Evolutionary conservation across 2,888 invertebrate genomes (phyloP).

Genomic region (Agrochola lychnidis): DNA sequence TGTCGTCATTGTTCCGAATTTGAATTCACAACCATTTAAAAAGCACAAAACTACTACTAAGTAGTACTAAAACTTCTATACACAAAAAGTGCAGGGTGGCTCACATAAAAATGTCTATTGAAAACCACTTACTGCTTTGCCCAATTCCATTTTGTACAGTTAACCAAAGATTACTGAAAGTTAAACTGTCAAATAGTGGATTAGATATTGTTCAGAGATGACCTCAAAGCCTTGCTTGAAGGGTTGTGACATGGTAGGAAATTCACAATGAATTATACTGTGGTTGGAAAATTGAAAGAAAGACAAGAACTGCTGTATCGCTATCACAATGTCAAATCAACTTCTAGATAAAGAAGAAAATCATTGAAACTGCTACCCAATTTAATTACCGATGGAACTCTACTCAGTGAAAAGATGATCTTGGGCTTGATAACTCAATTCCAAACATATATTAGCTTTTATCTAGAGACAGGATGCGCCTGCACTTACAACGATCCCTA

Average conservation of each 20-base stretch:
- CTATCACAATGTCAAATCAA: not conserved
- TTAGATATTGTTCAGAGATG: not conserved
- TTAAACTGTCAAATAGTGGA: constrained; percentile 12
- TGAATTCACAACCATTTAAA: not conserved
- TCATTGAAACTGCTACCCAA: not conserved
- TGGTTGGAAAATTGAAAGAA: not conserved
- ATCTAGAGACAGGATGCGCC: not conserved
- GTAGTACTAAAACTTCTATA: not conserved
- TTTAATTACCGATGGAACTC: not conserved
- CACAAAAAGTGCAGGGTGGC: not conserved
- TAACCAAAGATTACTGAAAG: not conserved
- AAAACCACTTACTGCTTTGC: constrained; percentile 35
- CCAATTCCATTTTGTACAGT: constrained; percentile 17
- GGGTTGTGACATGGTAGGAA: constrained; percentile 1
- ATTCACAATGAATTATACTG: not conserved
- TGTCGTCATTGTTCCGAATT: not conserved
- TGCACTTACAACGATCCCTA: not conserved
- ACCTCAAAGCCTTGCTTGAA: not conserved
- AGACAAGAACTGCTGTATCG: not conserved
- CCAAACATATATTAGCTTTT: not conserved
- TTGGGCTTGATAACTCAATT: not conserved
- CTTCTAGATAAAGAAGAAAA: not conserved
- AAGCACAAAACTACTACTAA: no score
- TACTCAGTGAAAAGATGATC: not conserved
- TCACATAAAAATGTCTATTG: no score